Conservation (phyloP, 2,797 vertebrate species). For the Orientallactaga sibirica region DNA sequence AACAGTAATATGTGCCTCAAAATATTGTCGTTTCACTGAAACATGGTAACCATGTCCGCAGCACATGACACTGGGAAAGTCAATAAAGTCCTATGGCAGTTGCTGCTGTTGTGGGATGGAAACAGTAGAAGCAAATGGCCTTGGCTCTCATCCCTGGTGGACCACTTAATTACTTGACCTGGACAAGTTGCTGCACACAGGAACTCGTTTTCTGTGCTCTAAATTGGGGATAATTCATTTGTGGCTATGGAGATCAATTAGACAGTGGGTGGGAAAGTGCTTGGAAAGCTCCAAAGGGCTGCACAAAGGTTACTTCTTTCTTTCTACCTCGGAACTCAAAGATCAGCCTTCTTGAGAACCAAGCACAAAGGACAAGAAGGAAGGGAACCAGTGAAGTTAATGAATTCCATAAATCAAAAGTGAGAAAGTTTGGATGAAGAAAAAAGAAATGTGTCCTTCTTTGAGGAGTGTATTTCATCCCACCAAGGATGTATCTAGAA, state of each 20-base stretch:
- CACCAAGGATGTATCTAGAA: background rate
- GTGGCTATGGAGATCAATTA: slow-evolving; percentile 57
- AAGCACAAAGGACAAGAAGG: slow-evolving; percentile 55
- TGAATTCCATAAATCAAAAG: slow-evolving; percentile 78
- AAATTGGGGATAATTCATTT: slow-evolving; percentile 52
- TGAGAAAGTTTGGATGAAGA: slow-evolving; percentile 57
- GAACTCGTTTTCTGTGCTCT: slow-evolving; percentile 39
- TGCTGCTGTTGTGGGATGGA: background rate
- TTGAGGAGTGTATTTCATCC: background rate
- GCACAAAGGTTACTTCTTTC: slow-evolving; percentile 65
- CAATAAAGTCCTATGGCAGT: background rate
- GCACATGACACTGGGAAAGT: background rate
- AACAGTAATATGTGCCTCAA: background rate
- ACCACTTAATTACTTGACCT: slow-evolving; percentile 64
- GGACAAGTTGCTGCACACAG: slow-evolving; percentile 45
- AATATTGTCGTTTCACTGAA: background rate
- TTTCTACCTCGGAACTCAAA: slow-evolving; percentile 66
- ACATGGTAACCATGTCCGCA: background rate
- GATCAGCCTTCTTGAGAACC: slow-evolving; percentile 60
- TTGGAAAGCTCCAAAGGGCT: slow-evolving; percentile 45
- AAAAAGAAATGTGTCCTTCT: slow-evolving; percentile 16
- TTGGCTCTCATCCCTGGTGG: background rate
- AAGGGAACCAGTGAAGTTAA: slow-evolving; percentile 70
- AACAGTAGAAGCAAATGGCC: slow-evolving; percentile 25
- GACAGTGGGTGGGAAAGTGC: slow-evolving; percentile 32